Evolutionary conservation across 2,113 vertebrate species (phyloP).

Genomic region (Pungitius pungitius): DNA sequence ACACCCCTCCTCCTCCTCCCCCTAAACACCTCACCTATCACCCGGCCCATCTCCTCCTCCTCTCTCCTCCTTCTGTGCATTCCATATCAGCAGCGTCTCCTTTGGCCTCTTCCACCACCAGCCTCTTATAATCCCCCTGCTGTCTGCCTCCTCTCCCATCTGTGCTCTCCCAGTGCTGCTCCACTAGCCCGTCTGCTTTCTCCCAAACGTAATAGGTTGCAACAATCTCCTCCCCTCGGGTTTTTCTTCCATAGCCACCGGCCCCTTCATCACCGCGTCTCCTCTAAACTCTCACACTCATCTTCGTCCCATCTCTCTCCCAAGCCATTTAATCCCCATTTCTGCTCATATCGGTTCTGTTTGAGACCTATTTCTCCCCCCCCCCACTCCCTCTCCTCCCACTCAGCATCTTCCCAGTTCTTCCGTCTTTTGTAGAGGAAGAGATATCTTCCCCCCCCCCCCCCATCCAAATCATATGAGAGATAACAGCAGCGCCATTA

Average conservation of each 20-base stretch:
- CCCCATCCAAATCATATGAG: constrained; percentile 44
- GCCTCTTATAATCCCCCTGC: constrained; percentile 42
- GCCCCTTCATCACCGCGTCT: neutral
- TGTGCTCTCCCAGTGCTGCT: neutral
- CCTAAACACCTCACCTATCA: constrained; percentile 30
- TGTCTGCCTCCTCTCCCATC: constrained; percentile 15
- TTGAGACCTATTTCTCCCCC: constrained; percentile 19
- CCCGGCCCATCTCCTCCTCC: constrained; percentile 7
- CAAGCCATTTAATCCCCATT: neutral
- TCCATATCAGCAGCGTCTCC: constrained; percentile 29
- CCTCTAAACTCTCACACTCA: constrained; percentile 23
- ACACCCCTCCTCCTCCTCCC: constrained; percentile 5
- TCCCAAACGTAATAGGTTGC: neutral
- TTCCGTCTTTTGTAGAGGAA: constrained; percentile 34
- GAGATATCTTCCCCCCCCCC: constrained; percentile 56
- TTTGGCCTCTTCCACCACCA: constrained; percentile 30
- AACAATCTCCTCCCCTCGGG: constrained; percentile 11
- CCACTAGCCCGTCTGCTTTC: neutral
- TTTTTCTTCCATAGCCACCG: neutral
- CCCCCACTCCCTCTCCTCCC: too few species aligned
- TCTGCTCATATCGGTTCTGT: neutral
- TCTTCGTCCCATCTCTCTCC: neutral
- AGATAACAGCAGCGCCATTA: constrained; percentile 73
- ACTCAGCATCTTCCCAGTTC: neutral
- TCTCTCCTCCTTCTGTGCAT: constrained; percentile 42